Percentiles rank a stretch among this genome's conserved stretches.
Conservation (phyloP, 2,888 invertebrate species). For the Hecatera dysodea region DNA sequence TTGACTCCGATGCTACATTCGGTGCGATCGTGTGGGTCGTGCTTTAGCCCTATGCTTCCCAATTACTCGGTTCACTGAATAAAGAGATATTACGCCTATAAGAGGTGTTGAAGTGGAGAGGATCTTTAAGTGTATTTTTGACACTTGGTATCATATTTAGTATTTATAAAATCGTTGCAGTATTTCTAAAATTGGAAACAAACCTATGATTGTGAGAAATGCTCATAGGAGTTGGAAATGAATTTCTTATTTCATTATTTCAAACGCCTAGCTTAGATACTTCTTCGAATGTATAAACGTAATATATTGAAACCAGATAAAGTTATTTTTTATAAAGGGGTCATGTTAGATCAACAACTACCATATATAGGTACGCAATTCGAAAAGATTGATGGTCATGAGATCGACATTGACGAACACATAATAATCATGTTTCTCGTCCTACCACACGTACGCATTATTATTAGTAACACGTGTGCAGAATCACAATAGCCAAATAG, state of each 20-base stretch:
- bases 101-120: neutral
- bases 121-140: no score
- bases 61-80: constrained; percentile 32
- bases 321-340: neutral
- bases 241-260: no score
- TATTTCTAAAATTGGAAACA: no score
- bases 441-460: constrained; percentile 50
- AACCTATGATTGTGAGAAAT: neutral
- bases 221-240: neutral
- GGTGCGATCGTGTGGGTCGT: neutral
- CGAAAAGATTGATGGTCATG: constrained; percentile 13
- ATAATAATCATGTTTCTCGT: constrained; percentile 33
- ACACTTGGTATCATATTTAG: no score
- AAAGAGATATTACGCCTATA: constrained; percentile 3
- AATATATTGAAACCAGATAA: neutral
- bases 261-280: no score
- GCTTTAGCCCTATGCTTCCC: constrained; percentile 11
- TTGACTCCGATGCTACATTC: constrained; percentile 25
- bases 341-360: neutral
- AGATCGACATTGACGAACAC: constrained; percentile 12
- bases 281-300: neutral
- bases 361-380: constrained; percentile 8
- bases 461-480: constrained; percentile 56
- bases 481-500: constrained; percentile 62
- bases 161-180: neutral